Evolutionary conservation across 2,888 invertebrate species (phyloP).

Genomic region (Drosophila mayaguana): DNA sequence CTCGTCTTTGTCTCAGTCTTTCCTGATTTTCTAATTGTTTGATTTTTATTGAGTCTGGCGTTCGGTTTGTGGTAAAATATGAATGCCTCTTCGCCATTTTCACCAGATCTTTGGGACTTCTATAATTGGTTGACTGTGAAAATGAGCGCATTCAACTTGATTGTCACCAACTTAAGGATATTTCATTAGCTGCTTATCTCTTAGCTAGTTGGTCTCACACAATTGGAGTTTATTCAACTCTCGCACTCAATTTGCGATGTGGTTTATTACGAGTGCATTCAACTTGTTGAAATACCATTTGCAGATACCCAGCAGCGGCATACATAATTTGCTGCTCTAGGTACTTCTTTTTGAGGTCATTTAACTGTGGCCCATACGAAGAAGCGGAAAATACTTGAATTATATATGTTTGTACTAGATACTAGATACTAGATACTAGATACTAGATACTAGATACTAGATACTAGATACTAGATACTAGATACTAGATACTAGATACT

Average conservation of each 20-base stretch:
- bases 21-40: conserved; percentile 6
- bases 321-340: conserved; percentile 38
- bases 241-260: conserved; percentile 27
- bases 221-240: conserved; percentile 51
- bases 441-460: too few relatives aligned
- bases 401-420: neutral
- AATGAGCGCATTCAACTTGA: conserved; percentile 22
- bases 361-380: conserved; percentile 33
- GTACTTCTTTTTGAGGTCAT: conserved; percentile 52
- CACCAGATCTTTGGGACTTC: neutral
- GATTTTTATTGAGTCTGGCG: conserved; percentile 8
- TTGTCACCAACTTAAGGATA: conserved; percentile 12
- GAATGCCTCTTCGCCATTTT: neutral
- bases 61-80: conserved; percentile 3
- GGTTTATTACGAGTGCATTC: conserved; percentile 41
- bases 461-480: too few relatives aligned
- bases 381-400: neutral
- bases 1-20: neutral
- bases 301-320: conserved; percentile 29
- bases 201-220: conserved; percentile 11
- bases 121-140: conserved; percentile 1
- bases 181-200: conserved; percentile 12
- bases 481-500: too few relatives aligned
- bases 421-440: too few relatives aligned
- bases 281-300: conserved; percentile 21